These are phyloP conservation scores for Drosophila saltans DNA, from an alignment of 1,140 invertebrate genomes.

Conservation along the genomic window DNA sequence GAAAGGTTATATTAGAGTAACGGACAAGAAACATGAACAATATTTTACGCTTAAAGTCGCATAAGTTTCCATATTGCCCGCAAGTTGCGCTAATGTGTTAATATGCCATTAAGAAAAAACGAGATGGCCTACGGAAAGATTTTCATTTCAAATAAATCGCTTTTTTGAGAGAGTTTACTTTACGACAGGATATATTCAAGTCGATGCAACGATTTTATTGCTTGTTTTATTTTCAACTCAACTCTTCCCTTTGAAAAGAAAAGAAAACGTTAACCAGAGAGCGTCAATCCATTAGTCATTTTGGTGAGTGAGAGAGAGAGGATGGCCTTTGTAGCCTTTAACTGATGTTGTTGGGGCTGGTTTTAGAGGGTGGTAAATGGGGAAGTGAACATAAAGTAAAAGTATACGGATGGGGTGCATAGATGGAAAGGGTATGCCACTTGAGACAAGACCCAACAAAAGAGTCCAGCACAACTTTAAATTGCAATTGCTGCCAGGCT, in stretches of 20 bases:
- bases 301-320: background rate
- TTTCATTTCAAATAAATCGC: no score
- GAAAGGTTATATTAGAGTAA: no score
- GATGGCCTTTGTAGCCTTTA: background rate
- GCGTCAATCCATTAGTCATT: slow-evolving; percentile 64
- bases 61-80: no score
- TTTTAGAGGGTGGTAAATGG: background rate
- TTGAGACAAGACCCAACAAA: slow-evolving; percentile 58
- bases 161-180: no score
- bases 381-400: background rate
- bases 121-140: no score
- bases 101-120: no score
- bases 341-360: background rate
- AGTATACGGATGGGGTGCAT: slow-evolving; percentile 19
- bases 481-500: slow-evolving; percentile 69
- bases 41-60: no score
- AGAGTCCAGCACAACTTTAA: slow-evolving; percentile 52
- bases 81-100: no score
- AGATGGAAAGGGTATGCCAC: slow-evolving; percentile 58
- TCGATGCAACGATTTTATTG: no score
- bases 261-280: background rate
- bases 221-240: background rate
- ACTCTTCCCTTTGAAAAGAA: background rate
- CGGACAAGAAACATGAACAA: no score
- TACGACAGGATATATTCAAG: no score